phyloP scores from a whole-genome alignment of 2,797 vertebrate genomes.

The Avahi laniger region DNA sequence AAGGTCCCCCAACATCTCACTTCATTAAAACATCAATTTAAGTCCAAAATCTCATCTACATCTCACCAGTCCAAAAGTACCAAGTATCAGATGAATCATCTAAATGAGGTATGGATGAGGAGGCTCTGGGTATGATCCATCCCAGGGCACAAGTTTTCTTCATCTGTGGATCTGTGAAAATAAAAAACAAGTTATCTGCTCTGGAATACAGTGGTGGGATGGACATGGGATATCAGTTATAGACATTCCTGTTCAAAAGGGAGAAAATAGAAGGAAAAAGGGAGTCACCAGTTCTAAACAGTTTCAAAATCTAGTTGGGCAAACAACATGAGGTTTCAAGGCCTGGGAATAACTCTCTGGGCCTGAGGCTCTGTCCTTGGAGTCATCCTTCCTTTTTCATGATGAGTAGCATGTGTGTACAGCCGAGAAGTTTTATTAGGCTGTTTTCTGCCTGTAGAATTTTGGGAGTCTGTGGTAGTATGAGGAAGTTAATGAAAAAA shows the following conservation, averaged over 20 bases:
- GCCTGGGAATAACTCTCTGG: background rate
- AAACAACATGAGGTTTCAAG: background rate
- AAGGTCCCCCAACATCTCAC: background rate
- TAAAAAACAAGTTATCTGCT: background rate
- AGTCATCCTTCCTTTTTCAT: background rate
- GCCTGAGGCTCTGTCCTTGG: background rate
- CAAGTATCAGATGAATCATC: background rate
- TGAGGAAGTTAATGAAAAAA: background rate
- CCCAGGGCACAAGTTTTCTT: background rate
- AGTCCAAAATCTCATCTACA: constrained; percentile 9
- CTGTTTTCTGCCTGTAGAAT: background rate
- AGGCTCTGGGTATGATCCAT: background rate
- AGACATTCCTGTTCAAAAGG: background rate
- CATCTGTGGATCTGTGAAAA: background rate
- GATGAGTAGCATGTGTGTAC: background rate
- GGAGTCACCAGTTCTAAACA: background rate
- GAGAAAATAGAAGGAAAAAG: background rate
- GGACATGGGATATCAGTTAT: background rate
- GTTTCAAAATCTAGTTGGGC: background rate
- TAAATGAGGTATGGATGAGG: background rate
- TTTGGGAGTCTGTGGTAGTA: background rate
- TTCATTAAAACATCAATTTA: background rate
- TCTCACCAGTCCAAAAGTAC: background rate
- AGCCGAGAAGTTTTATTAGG: background rate
- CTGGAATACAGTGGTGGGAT: background rate